These are phyloP conservation scores for Ia io DNA, from an alignment of 2,113 vertebrate species.

Conservation along the genomic window DNA sequence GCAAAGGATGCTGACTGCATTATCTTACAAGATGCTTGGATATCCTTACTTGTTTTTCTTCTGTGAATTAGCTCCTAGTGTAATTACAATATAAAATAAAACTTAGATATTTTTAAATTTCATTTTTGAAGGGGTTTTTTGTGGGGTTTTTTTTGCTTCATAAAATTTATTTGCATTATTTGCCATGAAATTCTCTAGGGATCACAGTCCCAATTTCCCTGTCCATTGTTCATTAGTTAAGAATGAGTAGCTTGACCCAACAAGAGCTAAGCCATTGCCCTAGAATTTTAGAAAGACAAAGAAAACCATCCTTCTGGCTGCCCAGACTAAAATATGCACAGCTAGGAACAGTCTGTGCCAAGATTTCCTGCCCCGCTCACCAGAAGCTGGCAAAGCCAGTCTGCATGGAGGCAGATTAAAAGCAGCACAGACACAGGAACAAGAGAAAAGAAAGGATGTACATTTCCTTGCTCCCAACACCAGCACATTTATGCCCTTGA, in stretches of 20 bases:
- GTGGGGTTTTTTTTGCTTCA: not conserved
- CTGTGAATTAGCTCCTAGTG: not conserved
- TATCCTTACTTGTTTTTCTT: not conserved
- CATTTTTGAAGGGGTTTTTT: not conserved
- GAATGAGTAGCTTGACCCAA: not conserved
- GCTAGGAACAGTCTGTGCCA: not conserved
- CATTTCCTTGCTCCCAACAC: not conserved
- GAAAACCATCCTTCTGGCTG: not conserved
- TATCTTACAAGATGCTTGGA: not conserved
- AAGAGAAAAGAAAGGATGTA: not conserved
- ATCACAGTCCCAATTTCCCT: not conserved
- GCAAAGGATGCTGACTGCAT: not conserved
- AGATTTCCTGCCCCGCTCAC: not conserved
- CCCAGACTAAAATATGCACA: not conserved
- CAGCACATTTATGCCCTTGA: not conserved
- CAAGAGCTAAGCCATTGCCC: not conserved
- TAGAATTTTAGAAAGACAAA: constrained; percentile 9
- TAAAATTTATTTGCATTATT: not conserved
- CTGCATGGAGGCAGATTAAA: not conserved
- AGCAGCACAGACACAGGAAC: not conserved
- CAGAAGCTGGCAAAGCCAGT: not conserved
- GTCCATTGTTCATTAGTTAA: not conserved
- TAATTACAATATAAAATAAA: not conserved
- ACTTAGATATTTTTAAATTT: not conserved
- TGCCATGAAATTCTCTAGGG: not conserved